Evolutionary conservation across 2,113 vertebrate genomes (phyloP).

Genomic region (Glaucidium brasilianum): DNA sequence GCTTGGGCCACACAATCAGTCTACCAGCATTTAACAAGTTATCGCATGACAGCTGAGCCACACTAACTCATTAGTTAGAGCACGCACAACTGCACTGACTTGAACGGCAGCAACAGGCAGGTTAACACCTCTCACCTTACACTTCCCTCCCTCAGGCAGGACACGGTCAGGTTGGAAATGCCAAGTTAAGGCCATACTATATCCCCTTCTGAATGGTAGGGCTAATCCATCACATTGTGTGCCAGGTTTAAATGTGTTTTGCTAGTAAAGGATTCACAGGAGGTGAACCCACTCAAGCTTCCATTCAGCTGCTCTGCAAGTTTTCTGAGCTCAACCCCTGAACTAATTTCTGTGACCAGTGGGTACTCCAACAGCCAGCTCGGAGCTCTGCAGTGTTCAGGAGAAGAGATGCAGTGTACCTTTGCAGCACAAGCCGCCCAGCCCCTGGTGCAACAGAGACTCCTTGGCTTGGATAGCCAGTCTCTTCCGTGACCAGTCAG

Average conservation of each 20-base stretch:
- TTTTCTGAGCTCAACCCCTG: background rate
- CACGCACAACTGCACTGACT: too few relatives aligned
- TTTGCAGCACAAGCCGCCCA: background rate
- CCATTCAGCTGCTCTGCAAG: background rate
- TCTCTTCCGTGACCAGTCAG: background rate
- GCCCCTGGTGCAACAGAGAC: background rate
- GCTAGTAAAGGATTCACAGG: background rate
- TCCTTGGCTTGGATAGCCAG: background rate
- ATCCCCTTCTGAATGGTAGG: background rate
- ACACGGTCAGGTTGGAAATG: background rate
- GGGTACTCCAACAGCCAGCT: background rate
- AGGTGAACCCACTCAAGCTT: background rate
- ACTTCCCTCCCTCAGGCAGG: background rate
- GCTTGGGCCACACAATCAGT: background rate
- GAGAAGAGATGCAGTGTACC: background rate
- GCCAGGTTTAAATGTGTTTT: background rate
- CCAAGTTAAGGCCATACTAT: background rate
- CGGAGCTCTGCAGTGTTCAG: background rate
- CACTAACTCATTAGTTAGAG: background rate
- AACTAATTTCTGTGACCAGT: background rate
- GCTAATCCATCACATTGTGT: accelerated
- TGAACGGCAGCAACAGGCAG: background rate
- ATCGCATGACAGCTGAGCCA: background rate
- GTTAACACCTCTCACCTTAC: background rate
- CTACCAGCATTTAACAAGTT: background rate